phyloP scores from a whole-genome alignment of 2,888 invertebrate species.

The Osedax fenrisi region DNA sequence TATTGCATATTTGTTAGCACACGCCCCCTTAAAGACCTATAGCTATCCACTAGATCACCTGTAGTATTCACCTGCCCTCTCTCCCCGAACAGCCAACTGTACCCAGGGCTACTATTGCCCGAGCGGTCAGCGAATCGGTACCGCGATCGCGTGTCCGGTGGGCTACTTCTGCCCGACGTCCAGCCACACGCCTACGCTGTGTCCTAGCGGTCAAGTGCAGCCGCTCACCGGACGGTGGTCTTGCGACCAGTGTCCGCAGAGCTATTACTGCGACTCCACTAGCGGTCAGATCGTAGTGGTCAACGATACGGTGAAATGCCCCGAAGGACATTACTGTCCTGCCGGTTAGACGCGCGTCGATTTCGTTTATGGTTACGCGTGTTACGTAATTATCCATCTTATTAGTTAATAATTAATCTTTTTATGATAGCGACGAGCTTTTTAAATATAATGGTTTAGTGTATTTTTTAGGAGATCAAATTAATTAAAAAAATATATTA shows the following conservation, averaged over 20 bases:
- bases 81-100: conserved; percentile 47
- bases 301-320: conserved; percentile 43
- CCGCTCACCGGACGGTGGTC: conserved; percentile 39
- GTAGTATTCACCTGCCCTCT: no score
- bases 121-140: conserved; percentile 39
- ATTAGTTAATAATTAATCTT: no score
- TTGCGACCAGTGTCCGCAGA: conserved; percentile 43
- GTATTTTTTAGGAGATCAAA: no score
- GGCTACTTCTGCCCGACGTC: conserved; percentile 45
- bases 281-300: conserved; percentile 41
- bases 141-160: conserved; percentile 39
- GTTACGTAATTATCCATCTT: no score
- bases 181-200: conserved; percentile 40
- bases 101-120: conserved; percentile 46
- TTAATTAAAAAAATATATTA: no score
- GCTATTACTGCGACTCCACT: conserved; percentile 48
- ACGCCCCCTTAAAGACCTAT: no score
- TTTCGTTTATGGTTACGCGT: no score
- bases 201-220: conserved; percentile 46
- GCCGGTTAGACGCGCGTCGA: no score
- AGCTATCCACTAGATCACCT: no score
- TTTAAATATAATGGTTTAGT: no score
- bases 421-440: no score
- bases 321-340: conserved; percentile 45
- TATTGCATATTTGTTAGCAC: no score